Percentiles rank a stretch among this genome's conserved stretches.
Conservation (phyloP, 2,888 invertebrate species). For the Nymphalis urticae region DNA sequence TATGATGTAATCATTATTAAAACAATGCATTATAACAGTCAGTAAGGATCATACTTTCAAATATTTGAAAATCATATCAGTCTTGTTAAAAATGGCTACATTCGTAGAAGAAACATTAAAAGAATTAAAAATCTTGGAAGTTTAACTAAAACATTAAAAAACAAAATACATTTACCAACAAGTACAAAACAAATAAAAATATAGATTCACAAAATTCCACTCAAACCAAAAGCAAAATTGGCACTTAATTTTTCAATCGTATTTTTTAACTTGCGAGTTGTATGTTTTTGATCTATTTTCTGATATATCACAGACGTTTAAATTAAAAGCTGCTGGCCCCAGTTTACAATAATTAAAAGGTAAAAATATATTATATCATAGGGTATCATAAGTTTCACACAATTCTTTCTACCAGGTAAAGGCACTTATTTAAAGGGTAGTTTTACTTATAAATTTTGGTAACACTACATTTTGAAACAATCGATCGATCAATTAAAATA, state of each 20-base stretch:
- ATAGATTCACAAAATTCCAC: conserved; percentile 58
- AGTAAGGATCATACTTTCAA: conserved; percentile 74
- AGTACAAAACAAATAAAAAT: conserved; percentile 59
- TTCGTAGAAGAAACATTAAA: conserved; percentile 62
- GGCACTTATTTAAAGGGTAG: conserved; percentile 37
- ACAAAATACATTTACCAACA: conserved; percentile 58
- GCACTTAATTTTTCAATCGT: conserved; percentile 56
- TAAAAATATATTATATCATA: conserved; percentile 39
- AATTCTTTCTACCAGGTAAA: conserved; percentile 35
- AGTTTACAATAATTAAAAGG: conserved; percentile 33
- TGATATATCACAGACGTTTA: conserved; percentile 65
- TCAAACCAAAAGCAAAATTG: conserved; percentile 62
- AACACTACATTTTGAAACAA: conserved; percentile 48
- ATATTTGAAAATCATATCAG: conserved; percentile 80
- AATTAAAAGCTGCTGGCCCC: conserved; percentile 53
- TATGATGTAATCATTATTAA: conserved; percentile 77
- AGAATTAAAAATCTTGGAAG: conserved; percentile 58
- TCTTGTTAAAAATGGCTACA: conserved; percentile 82
- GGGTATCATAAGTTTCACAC: conserved; percentile 10
- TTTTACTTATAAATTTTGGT: conserved; percentile 50
- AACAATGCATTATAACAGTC: conserved; percentile 75
- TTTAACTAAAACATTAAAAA: conserved; percentile 55
- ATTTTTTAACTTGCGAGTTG: conserved; percentile 6
- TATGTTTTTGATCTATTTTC: conserved; percentile 43
- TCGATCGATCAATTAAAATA: background rate